Conservation (phyloP, 2,888 invertebrate species). For the Drosophila kanekoi region DNA sequence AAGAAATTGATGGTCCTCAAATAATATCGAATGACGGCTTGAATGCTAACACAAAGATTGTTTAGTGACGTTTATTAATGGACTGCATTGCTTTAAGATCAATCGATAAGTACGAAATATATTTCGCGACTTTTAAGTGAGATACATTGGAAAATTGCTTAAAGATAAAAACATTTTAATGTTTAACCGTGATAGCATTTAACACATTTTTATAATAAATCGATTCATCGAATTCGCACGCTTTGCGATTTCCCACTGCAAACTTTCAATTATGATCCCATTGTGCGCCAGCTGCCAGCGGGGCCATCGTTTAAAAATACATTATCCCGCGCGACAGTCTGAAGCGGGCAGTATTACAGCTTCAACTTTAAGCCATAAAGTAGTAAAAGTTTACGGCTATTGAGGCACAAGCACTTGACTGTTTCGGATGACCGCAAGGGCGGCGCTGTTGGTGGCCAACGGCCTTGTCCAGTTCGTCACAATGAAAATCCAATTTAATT, state of each 20-base stretch:
- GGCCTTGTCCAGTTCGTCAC: constrained; percentile 74
- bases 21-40: constrained; percentile 44
- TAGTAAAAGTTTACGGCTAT: constrained; percentile 54
- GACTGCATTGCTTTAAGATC: background rate
- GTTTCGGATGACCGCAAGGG: constrained; percentile 54
- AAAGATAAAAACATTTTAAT: too few species aligned
- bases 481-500: constrained; percentile 80
- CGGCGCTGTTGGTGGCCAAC: constrained; percentile 34
- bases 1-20: constrained; percentile 57
- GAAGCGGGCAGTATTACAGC: constrained; percentile 27
- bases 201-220: background rate
- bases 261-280: constrained; percentile 48
- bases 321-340: constrained; percentile 62
- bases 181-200: too few species aligned
- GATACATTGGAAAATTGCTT: too few species aligned
- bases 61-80: constrained; percentile 36
- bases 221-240: background rate
- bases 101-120: background rate
- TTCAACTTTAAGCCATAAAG: constrained; percentile 55
- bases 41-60: constrained; percentile 11
- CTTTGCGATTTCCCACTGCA: constrained; percentile 17
- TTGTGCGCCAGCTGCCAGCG: constrained; percentile 40
- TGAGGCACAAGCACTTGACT: constrained; percentile 24
- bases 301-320: constrained; percentile 72
- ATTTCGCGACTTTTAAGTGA: background rate